Percentiles rank a stretch among this genome's conserved stretches.
These are phyloP conservation scores for Pan troglodytes DNA, from an alignment of 2,113 vertebrate species.

Conservation along the genomic window NHGRI_mPanTro3-v2.1_pri NC_072407.2:123747001-123747500, in stretches of 20 bases:
- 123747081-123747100: neutral
- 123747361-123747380: neutral
- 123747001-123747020: neutral
- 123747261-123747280: neutral
- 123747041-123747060: neutral
- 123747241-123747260: neutral
- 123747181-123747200: too few species aligned
- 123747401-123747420: neutral
- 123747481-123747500: neutral
- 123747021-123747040: neutral
- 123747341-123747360: neutral
- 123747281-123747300: neutral
- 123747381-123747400: neutral
- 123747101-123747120: neutral
- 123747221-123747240: neutral
- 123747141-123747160: neutral
- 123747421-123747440: neutral
- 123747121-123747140: neutral
- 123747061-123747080: neutral
- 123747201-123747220: neutral
- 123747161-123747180: neutral
- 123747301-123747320: neutral
- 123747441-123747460: neutral
- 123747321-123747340: neutral
- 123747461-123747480: neutral